These are phyloP conservation scores for Crambe crambe DNA, from an alignment of 37 sponge, comb jelly and placozoan genomes.

Conservation along the genomic window DNA sequence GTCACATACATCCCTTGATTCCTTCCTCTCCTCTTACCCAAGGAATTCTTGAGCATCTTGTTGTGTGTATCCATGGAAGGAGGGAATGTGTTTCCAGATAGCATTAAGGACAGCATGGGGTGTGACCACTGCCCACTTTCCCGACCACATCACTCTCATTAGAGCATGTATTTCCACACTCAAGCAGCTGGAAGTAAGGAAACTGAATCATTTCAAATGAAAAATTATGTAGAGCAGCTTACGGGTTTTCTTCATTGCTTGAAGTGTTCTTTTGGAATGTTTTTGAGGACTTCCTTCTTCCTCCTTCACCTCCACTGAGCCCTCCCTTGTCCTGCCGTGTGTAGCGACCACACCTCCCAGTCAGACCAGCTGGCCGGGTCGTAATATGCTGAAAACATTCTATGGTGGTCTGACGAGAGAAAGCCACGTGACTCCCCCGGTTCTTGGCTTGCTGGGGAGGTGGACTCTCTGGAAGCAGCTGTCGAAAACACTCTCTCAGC, in stretches of 20 bases:
- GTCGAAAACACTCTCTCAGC: constrained; percentile 63
- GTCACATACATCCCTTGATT: neutral
- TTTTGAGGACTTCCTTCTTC: no score
- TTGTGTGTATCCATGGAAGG: constrained; percentile 76
- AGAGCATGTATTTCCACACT: constrained; percentile 52
- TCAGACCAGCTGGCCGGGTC: neutral
- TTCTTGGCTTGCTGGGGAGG: no score
- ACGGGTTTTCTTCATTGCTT: constrained; percentile 1
- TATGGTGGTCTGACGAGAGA: constrained; percentile 62
- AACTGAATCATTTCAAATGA: neutral
- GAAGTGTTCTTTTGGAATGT: no score
- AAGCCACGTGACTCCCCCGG: neutral
- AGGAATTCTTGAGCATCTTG: constrained; percentile 90
- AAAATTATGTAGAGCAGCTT: neutral
- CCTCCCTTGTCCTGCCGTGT: neutral
- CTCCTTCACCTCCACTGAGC: neutral
- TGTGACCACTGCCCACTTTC: constrained; percentile 85
- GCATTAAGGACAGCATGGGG: constrained; percentile 74
- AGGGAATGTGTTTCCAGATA: constrained; percentile 65
- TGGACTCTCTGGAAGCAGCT: constrained; percentile 28
- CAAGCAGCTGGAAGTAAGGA: neutral
- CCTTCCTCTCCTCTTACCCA: no score
- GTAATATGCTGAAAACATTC: constrained; percentile 61
- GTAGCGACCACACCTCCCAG: neutral
- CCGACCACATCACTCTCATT: constrained; percentile 84